phyloP scores from a whole-genome alignment of 2,888 invertebrate species.

The Flexamia atlantica region DNA sequence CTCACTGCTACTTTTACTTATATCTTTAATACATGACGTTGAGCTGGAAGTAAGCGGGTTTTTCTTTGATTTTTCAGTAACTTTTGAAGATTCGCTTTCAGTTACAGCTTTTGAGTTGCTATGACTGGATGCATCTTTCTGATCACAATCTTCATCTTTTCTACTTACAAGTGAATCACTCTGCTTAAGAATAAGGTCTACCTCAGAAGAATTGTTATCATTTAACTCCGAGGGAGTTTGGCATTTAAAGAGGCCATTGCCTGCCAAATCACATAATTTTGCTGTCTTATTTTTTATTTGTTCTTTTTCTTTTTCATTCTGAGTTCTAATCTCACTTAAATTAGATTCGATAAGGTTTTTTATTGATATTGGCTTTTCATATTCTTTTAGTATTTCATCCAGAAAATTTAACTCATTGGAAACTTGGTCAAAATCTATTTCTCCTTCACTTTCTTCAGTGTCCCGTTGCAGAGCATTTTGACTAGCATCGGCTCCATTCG shows the following conservation, averaged over 20 bases:
- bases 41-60: background rate
- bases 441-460: conserved; percentile 39
- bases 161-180: background rate
- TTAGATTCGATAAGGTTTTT: background rate
- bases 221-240: background rate
- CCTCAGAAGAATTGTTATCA: background rate
- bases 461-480: background rate
- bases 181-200: background rate
- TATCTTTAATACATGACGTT: background rate
- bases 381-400: conserved; percentile 30
- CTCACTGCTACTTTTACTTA: conserved; percentile 1
- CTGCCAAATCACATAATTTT: background rate
- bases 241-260: background rate
- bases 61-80: background rate
- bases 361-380: conserved; percentile 30
- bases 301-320: background rate
- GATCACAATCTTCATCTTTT: background rate
- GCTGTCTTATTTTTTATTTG: background rate
- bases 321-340: background rate
- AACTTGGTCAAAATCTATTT: conserved; percentile 48
- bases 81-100: background rate
- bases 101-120: background rate
- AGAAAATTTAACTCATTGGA: conserved; percentile 33
- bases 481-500: background rate
- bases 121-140: background rate